Evolutionary conservation across 2,113 vertebrate species (phyloP), one percentile per base, ranked within the genome.

Genomic region (Pseudorectes ferrugineus): DNA sequence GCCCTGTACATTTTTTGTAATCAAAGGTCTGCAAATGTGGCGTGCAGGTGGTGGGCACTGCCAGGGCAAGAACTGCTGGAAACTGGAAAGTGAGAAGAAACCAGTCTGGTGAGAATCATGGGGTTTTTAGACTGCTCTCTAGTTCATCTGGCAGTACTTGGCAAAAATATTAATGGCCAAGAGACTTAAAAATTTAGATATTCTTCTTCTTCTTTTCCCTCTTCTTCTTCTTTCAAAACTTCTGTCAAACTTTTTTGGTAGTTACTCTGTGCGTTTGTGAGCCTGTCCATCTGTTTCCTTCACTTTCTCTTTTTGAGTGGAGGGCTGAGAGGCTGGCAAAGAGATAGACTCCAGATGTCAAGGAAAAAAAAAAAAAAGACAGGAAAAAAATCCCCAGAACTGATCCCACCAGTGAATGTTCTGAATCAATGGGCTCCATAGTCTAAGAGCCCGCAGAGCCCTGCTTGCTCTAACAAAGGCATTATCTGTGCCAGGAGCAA

Each of bases 341-440:
- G 84, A 97, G 97, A 98, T 96, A 97, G 96, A 97, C 96, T 98
- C 98, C 98, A 98, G 98, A 98, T 98, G 98, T 98, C 58, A 46
- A 24, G 51, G 52, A 21, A 0, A 5, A 36, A 45, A 29, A 35
- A 48, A 29, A 25, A 6, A 49, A 29, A 25, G 6, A 38, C 5
- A 9, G 18, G 2, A 40, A 49, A 71, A 75, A 65, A 51, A 10
- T 46, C 11, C 4, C 31, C 14, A 70, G 67, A 66, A 16, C 28
- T 61, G 96, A 95, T 97, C 96, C 93, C 91, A 96, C 19, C 92
- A 92, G 89, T 68, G 88, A 96, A 92, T 58, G 35, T 31, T 94
- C 72, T 71, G 93, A 97, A 98, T 98, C 97, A 98, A 98, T 97
- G 94, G 91, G 19, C 88, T 95, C 85, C 96, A 95, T 59, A 96